Evolutionary conservation across 2,113 vertebrate species (phyloP).

Genomic region (Antidorcas marsupialis): DNA sequence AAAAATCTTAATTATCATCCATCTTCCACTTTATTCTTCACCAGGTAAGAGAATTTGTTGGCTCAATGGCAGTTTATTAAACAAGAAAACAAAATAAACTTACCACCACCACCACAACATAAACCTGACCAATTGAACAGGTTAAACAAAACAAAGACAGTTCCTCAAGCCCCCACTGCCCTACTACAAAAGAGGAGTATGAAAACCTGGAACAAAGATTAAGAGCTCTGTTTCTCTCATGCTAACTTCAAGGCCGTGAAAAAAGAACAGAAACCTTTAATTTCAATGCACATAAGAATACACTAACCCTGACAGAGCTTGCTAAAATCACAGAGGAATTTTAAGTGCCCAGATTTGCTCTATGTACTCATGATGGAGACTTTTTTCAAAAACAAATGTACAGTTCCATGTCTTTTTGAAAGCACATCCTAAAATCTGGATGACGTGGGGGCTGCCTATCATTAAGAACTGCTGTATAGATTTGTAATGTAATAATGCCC

Average conservation of each 20-base stretch:
- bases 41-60: not conserved
- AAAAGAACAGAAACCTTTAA: not conserved
- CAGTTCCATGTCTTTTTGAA: not conserved
- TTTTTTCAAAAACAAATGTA: conserved; percentile 6
- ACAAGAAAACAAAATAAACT: not conserved
- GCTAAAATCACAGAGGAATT: not conserved
- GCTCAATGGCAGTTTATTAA: not conserved
- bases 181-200: not conserved
- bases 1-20: not conserved
- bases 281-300: not conserved
- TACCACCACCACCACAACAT: not conserved
- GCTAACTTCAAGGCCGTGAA: not conserved
- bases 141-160: conserved; percentile 15
- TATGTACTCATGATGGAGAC: not conserved
- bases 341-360: not conserved
- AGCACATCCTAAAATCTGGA: not conserved
- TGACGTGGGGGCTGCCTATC: not conserved
- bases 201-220: not conserved
- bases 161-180: not conserved
- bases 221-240: not conserved
- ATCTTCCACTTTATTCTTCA: not conserved
- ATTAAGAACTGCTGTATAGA: not conserved
- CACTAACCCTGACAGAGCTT: not conserved
- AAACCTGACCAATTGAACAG: not conserved
- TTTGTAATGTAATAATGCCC: not conserved